A percentile compares a stretch with the other conserved stretches of the same genome.
phyloP scores from a whole-genome alignment of 2,113 vertebrate species.

The Tragelaphus buxtoni region DNA sequence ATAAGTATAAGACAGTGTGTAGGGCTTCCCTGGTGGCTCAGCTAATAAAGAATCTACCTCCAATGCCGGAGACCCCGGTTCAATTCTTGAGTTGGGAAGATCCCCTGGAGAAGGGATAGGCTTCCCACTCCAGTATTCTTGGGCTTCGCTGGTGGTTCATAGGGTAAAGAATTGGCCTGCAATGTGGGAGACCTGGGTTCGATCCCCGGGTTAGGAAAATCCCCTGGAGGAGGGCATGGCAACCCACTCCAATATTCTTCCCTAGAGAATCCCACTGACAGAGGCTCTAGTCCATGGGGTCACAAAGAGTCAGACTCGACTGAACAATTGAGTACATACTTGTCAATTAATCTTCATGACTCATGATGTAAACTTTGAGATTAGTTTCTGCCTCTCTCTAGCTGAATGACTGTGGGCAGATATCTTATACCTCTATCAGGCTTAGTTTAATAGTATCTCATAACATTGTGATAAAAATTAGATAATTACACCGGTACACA shows the following conservation, averaged over 20 bases:
- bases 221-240: neutral
- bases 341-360: neutral
- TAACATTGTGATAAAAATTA: neutral
- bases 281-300: neutral
- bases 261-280: neutral
- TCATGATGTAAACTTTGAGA: neutral
- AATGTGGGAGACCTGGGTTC: neutral
- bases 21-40: neutral
- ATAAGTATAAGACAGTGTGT: neutral
- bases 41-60: neutral
- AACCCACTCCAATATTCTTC: neutral
- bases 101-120: neutral
- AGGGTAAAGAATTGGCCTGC: neutral
- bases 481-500: neutral
- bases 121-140: neutral
- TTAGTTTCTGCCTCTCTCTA: neutral
- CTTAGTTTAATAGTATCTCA: neutral
- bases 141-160: neutral
- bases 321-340: neutral
- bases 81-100: neutral
- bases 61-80: neutral
- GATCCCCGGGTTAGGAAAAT: neutral
- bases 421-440: neutral
- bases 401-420: neutral
- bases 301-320: neutral